Percentiles rank a stretch among this genome's conserved stretches.
Evolutionary conservation across 2,797 vertebrate species (phyloP).

Genomic region (Hydrocynus forskahlii): DNA sequence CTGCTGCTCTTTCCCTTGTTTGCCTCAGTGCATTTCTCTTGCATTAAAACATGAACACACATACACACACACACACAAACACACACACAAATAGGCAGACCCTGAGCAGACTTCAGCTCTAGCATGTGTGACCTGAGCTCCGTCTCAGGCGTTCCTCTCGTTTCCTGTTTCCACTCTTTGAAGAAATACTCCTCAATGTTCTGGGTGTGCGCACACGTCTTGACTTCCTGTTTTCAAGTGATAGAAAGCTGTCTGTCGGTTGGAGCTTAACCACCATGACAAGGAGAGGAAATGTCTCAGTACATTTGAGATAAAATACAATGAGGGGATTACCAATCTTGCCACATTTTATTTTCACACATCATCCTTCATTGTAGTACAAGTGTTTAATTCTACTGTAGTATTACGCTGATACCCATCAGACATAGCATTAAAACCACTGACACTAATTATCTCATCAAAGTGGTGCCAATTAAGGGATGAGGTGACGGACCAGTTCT

Average conservation of each 20-base stretch:
- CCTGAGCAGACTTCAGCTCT: neutral
- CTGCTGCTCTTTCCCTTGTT: neutral
- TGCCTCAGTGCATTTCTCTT: neutral
- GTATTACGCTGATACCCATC: no score
- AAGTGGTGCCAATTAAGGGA: no score
- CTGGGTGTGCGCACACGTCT: neutral
- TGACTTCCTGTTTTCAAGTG: conserved; percentile 58
- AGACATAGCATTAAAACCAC: no score
- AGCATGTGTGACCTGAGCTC: conserved; percentile 16
- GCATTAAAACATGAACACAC: neutral
- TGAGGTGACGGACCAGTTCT: no score
- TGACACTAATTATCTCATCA: no score
- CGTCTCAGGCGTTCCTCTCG: conserved; percentile 16
- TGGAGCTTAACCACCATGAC: conserved; percentile 16
- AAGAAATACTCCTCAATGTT: conserved; percentile 42
- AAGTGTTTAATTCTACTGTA: neutral
- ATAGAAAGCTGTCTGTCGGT: conserved; percentile 16
- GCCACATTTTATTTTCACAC: neutral
- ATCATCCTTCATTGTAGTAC: neutral
- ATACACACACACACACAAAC: no score
- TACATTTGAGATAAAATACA: conserved; percentile 18
- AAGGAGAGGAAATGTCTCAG: conserved; percentile 19
- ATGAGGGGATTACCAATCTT: neutral
- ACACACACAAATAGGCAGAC: neutral
- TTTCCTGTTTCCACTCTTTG: conserved; percentile 61